Evolutionary conservation across 1,140 invertebrate species (phyloP).

Genomic region (Paralvinella palmiformis): DNA sequence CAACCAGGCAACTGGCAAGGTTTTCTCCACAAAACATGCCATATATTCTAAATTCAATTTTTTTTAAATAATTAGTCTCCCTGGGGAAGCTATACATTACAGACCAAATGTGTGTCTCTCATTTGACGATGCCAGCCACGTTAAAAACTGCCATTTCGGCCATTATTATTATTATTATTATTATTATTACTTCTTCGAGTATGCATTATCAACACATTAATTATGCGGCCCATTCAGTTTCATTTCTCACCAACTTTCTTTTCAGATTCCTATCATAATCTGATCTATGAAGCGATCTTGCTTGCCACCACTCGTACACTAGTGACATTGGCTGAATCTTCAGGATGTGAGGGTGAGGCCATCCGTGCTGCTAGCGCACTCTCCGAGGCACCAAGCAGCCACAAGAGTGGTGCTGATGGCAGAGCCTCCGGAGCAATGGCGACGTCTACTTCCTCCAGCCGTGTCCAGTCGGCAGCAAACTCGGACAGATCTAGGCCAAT

Average conservation of each 20-base stretch:
- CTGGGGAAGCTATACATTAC: too few relatives aligned
- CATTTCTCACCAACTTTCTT: not conserved
- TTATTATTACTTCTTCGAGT: too few relatives aligned
- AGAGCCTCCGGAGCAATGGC: conserved; percentile 21
- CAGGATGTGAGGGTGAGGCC: conserved; percentile 42
- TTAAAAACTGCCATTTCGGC: too few relatives aligned
- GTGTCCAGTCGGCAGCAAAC: not conserved
- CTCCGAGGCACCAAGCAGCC: conserved; percentile 24
- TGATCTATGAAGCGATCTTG: conserved; percentile 38
- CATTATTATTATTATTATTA: too few relatives aligned
- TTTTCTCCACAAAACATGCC: too few relatives aligned
- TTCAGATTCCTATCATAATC: not conserved
- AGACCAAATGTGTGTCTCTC: too few relatives aligned
- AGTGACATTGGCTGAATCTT: conserved; percentile 38
- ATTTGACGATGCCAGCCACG: too few relatives aligned
- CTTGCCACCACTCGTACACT: conserved; percentile 34
- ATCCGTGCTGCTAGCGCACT: conserved; percentile 31
- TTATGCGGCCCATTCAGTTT: too few relatives aligned
- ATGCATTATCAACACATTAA: too few relatives aligned
- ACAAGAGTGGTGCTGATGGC: conserved; percentile 17
- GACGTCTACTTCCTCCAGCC: conserved; percentile 7
- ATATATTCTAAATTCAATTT: too few relatives aligned
- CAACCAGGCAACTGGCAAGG: too few relatives aligned
- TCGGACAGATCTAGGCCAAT: conserved; percentile 24
- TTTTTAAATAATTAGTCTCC: too few relatives aligned